These are phyloP conservation scores for Alauda arvensis DNA, from an alignment of 2,797 vertebrate genomes.

Conservation along the genomic window DNA sequence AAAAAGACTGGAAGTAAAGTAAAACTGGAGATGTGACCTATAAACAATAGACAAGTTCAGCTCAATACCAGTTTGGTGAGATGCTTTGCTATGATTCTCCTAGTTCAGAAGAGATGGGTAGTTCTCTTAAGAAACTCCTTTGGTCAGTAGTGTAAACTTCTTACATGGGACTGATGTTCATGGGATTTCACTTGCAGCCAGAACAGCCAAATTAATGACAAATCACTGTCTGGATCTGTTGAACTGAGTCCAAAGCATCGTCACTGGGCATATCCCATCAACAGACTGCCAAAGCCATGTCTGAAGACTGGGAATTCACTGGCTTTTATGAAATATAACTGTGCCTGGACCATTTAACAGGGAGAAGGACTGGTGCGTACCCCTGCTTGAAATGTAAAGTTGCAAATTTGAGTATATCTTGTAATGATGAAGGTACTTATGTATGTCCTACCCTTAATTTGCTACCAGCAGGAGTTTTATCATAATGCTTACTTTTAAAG, in stretches of 20 bases:
- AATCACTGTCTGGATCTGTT: background rate
- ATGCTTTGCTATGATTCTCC: background rate
- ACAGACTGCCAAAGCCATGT: background rate
- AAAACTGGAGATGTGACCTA: background rate
- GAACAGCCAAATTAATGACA: background rate
- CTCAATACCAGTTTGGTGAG: background rate
- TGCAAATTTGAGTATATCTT: background rate
- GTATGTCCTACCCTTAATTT: background rate
- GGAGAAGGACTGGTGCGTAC: background rate
- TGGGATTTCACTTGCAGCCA: background rate
- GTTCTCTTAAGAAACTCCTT: background rate
- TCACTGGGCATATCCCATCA: background rate
- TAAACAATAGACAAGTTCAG: background rate
- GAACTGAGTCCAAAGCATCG: accelerated
- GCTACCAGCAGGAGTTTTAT: background rate
- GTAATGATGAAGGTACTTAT: background rate
- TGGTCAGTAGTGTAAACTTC: background rate
- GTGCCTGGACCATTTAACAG: background rate
- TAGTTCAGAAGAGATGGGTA: background rate
- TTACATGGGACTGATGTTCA: background rate
- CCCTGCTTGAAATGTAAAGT: background rate
- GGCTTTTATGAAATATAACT: background rate
- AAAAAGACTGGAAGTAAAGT: background rate
- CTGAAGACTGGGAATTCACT: background rate
- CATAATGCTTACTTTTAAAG: background rate